Evolutionary conservation across 2,113 vertebrate genomes (phyloP).

Genomic region (Phoxinus phoxinus): DNA sequence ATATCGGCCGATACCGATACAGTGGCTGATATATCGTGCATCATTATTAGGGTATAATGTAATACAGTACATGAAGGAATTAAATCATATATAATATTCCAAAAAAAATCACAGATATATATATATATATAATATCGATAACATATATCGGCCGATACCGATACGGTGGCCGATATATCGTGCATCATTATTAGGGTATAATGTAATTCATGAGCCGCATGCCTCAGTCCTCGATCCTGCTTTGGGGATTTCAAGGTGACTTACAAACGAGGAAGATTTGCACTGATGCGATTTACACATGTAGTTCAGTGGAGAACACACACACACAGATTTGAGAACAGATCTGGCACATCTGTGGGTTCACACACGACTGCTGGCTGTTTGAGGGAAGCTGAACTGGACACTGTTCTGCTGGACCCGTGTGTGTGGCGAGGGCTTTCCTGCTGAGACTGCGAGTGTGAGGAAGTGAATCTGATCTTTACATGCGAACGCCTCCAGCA

Average conservation of each 20-base stretch:
- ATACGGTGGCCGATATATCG: too few relatives aligned
- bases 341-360: slow-evolving; percentile 32
- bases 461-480: slow-evolving; percentile 2
- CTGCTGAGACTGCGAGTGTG: not conserved
- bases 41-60: not conserved
- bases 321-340: not conserved
- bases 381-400: slow-evolving; percentile 58
- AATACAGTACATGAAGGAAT: too few relatives aligned
- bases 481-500: not conserved
- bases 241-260: not conserved
- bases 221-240: not conserved
- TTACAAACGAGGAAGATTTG: not conserved
- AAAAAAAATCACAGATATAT: too few relatives aligned
- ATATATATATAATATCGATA: too few relatives aligned
- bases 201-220: not conserved
- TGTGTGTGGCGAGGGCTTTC: not conserved
- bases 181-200: not conserved
- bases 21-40: too few relatives aligned
- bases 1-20: too few relatives aligned
- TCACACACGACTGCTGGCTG: slow-evolving; percentile 26
- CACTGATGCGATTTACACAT: not conserved
- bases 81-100: too few relatives aligned
- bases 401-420: slow-evolving; percentile 10
- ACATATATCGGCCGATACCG: too few relatives aligned
- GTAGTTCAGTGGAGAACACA: not conserved